Evolutionary conservation across 1,140 invertebrate species (phyloP).

Genomic region (Sipha flava): DNA sequence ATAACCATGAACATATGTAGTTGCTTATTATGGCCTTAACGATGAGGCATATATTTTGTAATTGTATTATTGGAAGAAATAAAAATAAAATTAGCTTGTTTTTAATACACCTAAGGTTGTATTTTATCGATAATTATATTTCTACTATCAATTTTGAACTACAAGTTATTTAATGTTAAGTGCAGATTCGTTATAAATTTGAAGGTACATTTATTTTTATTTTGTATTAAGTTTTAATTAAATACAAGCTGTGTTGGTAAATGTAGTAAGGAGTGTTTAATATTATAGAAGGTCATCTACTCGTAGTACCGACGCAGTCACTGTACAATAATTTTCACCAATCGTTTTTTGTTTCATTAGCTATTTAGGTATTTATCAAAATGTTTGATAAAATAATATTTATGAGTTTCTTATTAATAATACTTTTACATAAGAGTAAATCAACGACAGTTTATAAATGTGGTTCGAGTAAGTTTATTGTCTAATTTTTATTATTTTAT

Average conservation of each 20-base stretch:
- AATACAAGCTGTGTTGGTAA: background rate
- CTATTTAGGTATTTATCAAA: background rate
- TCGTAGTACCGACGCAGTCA: background rate
- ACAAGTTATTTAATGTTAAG: background rate
- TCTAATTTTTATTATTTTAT: background rate
- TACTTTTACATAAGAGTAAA: background rate
- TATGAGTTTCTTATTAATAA: background rate
- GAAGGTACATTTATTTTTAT: background rate
- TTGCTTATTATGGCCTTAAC: too few species aligned
- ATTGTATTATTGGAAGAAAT: too few species aligned
- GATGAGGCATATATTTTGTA: too few species aligned
- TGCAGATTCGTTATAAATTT: background rate
- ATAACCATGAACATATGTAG: too few species aligned
- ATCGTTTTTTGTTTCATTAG: background rate
- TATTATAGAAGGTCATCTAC: background rate
- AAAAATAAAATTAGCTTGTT: too few species aligned
- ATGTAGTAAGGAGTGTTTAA: background rate
- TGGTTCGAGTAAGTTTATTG: slow-evolving; percentile 4
- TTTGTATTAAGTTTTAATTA: background rate
- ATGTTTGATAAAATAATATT: background rate
- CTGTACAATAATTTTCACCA: background rate
- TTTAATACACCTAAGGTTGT: too few species aligned
- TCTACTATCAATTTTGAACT: background rate
- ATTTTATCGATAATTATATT: too few species aligned
- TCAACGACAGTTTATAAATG: slow-evolving; percentile 16